Percentiles rank a stretch among this genome's conserved stretches.
phyloP scores from a whole-genome alignment of 1,140 invertebrate species.

The Reticulitermes speratus region DNA sequence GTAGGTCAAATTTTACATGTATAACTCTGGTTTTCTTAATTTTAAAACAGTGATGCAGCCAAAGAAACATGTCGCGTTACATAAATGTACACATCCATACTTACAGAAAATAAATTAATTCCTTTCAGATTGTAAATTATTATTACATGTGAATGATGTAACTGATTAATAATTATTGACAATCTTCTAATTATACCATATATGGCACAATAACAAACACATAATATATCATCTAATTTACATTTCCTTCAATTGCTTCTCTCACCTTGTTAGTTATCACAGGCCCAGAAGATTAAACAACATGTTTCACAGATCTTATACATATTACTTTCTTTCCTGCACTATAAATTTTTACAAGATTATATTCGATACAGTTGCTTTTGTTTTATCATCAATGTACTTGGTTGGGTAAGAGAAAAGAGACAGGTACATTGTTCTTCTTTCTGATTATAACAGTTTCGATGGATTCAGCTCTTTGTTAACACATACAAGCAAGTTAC shows the following conservation, averaged over 20 bases:
- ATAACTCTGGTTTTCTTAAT: neutral
- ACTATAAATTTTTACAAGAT: neutral
- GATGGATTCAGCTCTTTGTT: neutral
- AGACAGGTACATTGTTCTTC: neutral
- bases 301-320: slow-evolving; percentile 22
- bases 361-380: neutral
- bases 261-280: slow-evolving; percentile 24
- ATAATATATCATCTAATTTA: slow-evolving; percentile 6
- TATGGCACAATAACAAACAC: slow-evolving; percentile 28
- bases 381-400: neutral
- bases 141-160: neutral
- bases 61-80: neutral
- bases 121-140: neutral
- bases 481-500: neutral
- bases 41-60: slow-evolving; percentile 1
- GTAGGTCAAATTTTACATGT: neutral
- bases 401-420: neutral
- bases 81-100: neutral
- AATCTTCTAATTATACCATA: slow-evolving; percentile 20
- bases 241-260: slow-evolving; percentile 4
- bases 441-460: neutral
- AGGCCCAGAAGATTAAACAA: slow-evolving; percentile 26
- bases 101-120: neutral
- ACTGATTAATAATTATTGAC: slow-evolving; percentile 8
- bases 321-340: neutral